phyloP scores from a whole-genome alignment of 30 jellyfish, hydroid and myxozoan genomes.

The Hydra vulgaris region DNA sequence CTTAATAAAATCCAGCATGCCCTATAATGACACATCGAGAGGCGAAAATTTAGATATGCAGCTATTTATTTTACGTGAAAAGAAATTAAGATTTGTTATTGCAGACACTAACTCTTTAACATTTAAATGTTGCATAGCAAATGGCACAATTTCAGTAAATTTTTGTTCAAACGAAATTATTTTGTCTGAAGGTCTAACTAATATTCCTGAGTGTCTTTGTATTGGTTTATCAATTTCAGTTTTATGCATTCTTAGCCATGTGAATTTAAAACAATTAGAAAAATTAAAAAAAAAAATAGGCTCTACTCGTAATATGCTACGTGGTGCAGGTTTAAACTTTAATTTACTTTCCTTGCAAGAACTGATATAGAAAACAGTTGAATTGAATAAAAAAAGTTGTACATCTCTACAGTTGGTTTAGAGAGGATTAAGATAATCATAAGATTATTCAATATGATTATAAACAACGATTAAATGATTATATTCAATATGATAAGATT shows the following conservation, averaged over 20 bases:
- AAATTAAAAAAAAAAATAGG: not conserved
- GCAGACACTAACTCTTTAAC: too few relatives aligned
- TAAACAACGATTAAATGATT: too few relatives aligned
- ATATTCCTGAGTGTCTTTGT: conserved; percentile 44
- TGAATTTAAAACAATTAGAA: conserved; percentile 39
- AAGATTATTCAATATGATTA: too few relatives aligned
- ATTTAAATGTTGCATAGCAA: not conserved
- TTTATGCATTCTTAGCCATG: conserved; percentile 45
- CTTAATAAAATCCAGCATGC: not conserved
- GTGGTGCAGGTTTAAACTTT: too few relatives aligned
- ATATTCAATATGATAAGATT: too few relatives aligned
- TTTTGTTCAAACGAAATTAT: conserved; percentile 21
- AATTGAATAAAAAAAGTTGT: too few relatives aligned
- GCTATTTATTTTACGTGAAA: not conserved
- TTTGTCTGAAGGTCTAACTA: conserved; percentile 10
- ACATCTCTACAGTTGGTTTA: too few relatives aligned
- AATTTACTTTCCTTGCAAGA: too few relatives aligned
- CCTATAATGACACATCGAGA: too few relatives aligned
- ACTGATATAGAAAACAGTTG: too few relatives aligned
- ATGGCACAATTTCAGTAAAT: conserved; percentile 24
- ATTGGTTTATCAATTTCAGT: conserved; percentile 48
- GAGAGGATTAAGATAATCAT: too few relatives aligned
- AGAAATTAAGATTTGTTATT: not conserved
- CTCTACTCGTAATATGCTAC: too few relatives aligned
- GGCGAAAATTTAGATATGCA: not conserved